A percentile compares a stretch with the other conserved stretches of the same genome.
Conservation (phyloP, 2,888 invertebrate species). For the Alviniconcha strummeri region DNA sequence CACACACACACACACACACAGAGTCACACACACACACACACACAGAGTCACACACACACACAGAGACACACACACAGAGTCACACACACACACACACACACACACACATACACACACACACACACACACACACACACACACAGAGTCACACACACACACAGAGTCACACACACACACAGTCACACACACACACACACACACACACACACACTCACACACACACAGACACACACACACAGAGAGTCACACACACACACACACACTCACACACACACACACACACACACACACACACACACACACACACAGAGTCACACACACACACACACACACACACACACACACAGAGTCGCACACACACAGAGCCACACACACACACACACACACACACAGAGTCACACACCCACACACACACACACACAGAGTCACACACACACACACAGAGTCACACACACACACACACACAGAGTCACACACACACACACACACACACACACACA, state of each 20-base stretch:
- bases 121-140: neutral
- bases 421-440: slow-evolving; percentile 6
- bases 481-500: neutral
- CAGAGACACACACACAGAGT: neutral
- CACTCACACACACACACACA: too few species aligned
- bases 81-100: neutral
- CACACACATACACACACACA: neutral
- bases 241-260: too few species aligned
- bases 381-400: slow-evolving; percentile 1
- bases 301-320: neutral
- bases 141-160: neutral
- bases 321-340: neutral
- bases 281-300: too few species aligned
- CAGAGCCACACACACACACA: neutral
- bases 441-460: neutral
- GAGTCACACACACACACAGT: neutral
- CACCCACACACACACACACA: neutral
- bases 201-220: too few species aligned
- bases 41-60: neutral
- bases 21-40: neutral
- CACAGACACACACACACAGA: too few species aligned
- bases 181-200: neutral
- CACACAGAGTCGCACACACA: neutral
- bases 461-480: too few species aligned
- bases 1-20: neutral